These are phyloP conservation scores for Umimayanthus kanabou DNA, from an alignment of 92 coral and sea anemone genomes.

Conservation along the genomic window DNA sequence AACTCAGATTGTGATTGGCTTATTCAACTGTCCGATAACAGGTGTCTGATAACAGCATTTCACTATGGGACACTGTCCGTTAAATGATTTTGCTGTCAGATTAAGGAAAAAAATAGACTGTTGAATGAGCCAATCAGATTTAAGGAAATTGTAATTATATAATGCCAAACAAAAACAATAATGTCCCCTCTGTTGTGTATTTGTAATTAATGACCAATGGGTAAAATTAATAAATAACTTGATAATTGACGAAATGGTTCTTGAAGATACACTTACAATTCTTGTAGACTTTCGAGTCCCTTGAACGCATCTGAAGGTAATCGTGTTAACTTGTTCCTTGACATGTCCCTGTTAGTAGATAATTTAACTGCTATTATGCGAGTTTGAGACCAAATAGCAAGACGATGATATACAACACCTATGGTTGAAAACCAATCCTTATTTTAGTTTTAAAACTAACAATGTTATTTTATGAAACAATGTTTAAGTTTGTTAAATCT, in stretches of 20 bases:
- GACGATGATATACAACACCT: background rate
- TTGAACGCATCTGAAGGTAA: background rate
- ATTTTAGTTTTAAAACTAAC: no score
- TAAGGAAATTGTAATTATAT: no score
- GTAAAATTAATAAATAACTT: background rate
- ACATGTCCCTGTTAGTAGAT: background rate
- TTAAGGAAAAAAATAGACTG: no score
- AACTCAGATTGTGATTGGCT: no score
- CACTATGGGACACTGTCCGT: no score
- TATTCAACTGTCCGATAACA: no score
- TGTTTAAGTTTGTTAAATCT: no score
- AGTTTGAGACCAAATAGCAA: no score
- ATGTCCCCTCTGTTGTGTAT: background rate
- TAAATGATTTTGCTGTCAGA: no score
- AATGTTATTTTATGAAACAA: no score
- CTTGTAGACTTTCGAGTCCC: background rate
- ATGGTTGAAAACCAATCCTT: background rate
- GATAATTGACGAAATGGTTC: background rate
- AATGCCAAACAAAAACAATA: background rate
- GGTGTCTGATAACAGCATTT: no score
- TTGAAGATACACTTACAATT: background rate
- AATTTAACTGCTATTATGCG: background rate
- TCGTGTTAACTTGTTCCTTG: background rate
- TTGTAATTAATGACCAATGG: background rate
- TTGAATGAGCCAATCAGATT: no score